phyloP scores from a whole-genome alignment of 2,113 vertebrate genomes.

The Todiramphus chloris region DNA sequence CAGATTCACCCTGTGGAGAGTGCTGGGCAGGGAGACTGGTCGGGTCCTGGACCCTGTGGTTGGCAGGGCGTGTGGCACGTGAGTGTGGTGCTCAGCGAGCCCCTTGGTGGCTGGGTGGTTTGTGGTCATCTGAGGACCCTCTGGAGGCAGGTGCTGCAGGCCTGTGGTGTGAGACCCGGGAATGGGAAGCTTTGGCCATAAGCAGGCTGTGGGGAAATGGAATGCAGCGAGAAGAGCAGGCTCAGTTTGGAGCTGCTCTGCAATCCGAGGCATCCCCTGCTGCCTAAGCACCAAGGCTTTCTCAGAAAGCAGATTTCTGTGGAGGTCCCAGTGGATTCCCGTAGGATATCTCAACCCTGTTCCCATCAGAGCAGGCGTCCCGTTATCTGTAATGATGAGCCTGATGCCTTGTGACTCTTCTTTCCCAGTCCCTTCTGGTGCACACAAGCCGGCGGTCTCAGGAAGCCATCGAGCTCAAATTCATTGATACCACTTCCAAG shows the following conservation, averaged over 20 bases:
- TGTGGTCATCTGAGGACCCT: not conserved
- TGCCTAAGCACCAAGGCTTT: not conserved
- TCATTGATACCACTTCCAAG: slow-evolving; percentile 86
- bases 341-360: not conserved
- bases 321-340: not conserved
- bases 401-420: not conserved
- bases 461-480: slow-evolving; percentile 82
- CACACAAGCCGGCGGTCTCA: slow-evolving; percentile 71
- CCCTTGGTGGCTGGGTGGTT: rapidly evolving
- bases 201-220: not conserved
- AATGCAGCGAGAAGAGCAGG: not conserved
- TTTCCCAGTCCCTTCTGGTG: slow-evolving; percentile 77
- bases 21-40: not conserved
- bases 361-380: not conserved
- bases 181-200: not conserved
- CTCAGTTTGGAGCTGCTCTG: not conserved
- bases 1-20: rapidly evolving
- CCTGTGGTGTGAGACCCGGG: not conserved
- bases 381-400: rapidly evolving
- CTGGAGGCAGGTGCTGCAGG: not conserved
- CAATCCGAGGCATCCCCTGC: not conserved
- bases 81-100: not conserved
- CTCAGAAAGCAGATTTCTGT: not conserved
- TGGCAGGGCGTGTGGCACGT: not conserved
- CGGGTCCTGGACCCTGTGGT: rapidly evolving